Conservation (phyloP, 2,888 invertebrate genomes). For the Phaonia tiefii region DNA sequence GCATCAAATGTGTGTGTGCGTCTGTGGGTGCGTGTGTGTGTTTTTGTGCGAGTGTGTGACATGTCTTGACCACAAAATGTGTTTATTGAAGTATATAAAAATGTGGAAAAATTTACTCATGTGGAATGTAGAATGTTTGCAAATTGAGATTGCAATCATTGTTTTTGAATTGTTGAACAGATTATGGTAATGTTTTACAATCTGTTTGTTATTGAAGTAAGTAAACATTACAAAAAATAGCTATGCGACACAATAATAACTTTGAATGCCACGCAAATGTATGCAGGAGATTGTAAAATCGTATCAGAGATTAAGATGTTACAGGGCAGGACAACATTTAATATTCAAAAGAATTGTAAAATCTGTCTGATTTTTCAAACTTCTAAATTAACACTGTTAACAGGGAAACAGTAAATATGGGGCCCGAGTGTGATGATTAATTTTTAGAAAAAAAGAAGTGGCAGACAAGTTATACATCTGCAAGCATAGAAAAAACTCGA, state of each 20-base stretch:
- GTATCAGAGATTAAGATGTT: conserved; percentile 14
- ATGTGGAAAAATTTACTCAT: conserved; percentile 65
- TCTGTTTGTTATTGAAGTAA: conserved; percentile 29
- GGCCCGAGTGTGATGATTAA: too few relatives aligned
- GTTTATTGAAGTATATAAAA: conserved; percentile 66
- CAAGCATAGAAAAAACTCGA: too few relatives aligned
- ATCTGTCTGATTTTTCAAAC: too few relatives aligned
- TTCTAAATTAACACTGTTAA: too few relatives aligned
- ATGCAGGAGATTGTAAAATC: background rate
- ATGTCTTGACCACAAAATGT: conserved; percentile 53
- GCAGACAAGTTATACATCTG: too few relatives aligned
- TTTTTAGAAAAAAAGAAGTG: too few relatives aligned
- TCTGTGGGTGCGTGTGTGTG: background rate
- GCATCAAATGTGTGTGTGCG: conserved; percentile 53
- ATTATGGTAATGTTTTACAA: conserved; percentile 58
- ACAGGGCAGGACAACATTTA: background rate
- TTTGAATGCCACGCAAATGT: background rate
- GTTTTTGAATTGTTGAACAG: conserved; percentile 67
- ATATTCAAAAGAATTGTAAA: too few relatives aligned
- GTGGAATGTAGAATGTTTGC: conserved; percentile 66
- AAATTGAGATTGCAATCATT: conserved; percentile 67
- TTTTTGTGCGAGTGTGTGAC: conserved; percentile 15
- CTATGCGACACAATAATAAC: background rate
- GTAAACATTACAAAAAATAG: conserved; percentile 5
- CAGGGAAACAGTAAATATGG: too few relatives aligned